phyloP scores from a whole-genome alignment of 2,113 vertebrate species.

The Hymenochirus boettgeri region DNA sequence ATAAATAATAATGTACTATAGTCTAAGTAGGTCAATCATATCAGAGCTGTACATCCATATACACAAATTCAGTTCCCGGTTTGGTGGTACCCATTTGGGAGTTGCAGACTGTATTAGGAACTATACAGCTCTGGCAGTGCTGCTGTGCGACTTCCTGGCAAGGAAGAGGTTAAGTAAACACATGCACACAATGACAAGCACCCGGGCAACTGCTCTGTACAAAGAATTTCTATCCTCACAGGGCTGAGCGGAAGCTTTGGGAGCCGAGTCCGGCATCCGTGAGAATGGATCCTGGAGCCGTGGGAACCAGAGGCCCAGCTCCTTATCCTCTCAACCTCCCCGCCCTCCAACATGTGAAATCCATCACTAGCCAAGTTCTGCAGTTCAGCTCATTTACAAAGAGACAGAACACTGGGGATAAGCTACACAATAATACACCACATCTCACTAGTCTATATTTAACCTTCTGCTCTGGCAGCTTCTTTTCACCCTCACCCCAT shows the following conservation, averaged over 20 bases:
- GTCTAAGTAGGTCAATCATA: too few species aligned
- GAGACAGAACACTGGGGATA: not conserved
- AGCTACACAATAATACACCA: not conserved
- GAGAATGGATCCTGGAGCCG: constrained; percentile 2
- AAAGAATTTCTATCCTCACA: constrained; percentile 32
- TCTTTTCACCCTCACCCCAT: too few species aligned
- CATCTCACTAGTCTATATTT: not conserved
- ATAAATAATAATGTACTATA: too few species aligned
- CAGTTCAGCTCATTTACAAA: not conserved
- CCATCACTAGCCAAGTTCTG: not conserved
- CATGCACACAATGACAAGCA: constrained; percentile 19
- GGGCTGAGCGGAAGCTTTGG: constrained; percentile 15
- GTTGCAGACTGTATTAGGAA: too few species aligned
- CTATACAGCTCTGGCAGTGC: not conserved
- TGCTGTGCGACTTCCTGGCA: not conserved
- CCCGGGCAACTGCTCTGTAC: constrained; percentile 3
- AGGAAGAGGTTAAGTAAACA: constrained; percentile 18
- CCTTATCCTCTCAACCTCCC: not conserved
- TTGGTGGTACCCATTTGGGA: too few species aligned
- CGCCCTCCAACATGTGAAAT: not conserved
- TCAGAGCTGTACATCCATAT: too few species aligned
- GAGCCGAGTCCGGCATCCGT: not conserved
- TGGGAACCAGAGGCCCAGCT: constrained; percentile 10
- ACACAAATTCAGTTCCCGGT: too few species aligned
- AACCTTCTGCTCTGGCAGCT: not conserved